phyloP scores from a whole-genome alignment of 1,140 invertebrate species.

The Coptotermes formosanus region DNA sequence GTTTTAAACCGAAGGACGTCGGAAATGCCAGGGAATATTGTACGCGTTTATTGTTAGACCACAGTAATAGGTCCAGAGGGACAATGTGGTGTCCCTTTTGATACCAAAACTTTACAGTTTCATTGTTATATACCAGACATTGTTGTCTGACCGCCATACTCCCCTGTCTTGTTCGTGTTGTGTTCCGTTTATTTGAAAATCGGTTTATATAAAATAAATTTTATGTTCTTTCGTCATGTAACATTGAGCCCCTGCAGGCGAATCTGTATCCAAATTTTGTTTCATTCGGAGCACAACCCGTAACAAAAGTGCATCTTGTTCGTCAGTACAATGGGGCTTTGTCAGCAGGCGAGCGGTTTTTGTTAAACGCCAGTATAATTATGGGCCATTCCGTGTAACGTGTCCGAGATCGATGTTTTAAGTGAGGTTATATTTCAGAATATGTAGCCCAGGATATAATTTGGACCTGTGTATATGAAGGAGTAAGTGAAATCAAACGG shows the following conservation, averaged over 20 bases:
- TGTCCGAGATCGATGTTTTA: too few relatives aligned
- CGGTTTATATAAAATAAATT: background rate
- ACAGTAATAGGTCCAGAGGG: background rate
- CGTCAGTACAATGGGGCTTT: too few relatives aligned
- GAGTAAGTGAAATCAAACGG: too few relatives aligned
- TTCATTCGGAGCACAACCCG: too few relatives aligned
- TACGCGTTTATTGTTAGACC: background rate
- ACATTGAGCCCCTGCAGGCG: background rate
- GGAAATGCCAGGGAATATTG: background rate
- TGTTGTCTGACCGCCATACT: background rate
- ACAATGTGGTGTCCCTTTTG: background rate
- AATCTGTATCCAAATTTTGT: background rate
- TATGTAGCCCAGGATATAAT: too few relatives aligned
- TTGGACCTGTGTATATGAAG: too few relatives aligned
- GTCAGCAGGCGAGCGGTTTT: too few relatives aligned
- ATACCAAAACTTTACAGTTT: background rate
- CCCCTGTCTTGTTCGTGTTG: background rate
- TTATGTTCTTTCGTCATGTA: background rate
- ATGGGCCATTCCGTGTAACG: too few relatives aligned
- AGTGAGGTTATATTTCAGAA: too few relatives aligned
- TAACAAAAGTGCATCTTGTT: too few relatives aligned
- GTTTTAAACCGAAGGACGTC: background rate
- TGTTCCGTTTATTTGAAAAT: conserved; percentile 13
- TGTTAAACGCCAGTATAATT: too few relatives aligned
- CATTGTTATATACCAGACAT: background rate